phyloP scores from a whole-genome alignment of 2,113 vertebrate species.

The Heterocephalus glaber region DNA sequence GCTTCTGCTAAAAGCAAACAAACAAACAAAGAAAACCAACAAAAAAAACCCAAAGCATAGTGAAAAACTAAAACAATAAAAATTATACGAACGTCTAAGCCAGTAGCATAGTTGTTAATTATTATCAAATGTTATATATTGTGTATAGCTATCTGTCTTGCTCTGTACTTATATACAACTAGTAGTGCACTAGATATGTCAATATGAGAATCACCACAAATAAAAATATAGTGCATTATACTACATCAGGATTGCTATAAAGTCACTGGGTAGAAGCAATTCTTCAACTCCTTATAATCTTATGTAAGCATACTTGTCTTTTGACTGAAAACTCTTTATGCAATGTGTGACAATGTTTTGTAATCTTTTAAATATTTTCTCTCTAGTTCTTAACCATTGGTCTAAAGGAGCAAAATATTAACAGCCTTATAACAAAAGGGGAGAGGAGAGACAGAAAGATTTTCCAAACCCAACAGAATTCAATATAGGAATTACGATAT shows the following conservation, averaged over 20 bases:
- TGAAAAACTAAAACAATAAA: neutral
- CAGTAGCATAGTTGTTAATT: neutral
- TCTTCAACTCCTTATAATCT: neutral
- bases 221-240: neutral
- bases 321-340: neutral
- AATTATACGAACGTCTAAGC: neutral
- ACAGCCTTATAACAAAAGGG: neutral
- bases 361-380: neutral
- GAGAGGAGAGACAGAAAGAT: neutral
- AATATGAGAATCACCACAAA: neutral
- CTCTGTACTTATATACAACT: neutral
- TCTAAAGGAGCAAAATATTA: neutral
- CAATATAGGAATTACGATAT: neutral
- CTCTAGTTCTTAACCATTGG: neutral
- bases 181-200: neutral
- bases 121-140: neutral
- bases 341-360: neutral
- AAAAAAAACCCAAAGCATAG: too few species aligned
- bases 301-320: neutral
- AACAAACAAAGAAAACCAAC: too few species aligned
- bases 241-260: neutral
- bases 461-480: neutral
- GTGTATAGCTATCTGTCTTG: neutral
- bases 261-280: neutral
- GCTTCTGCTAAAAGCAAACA: neutral